Conservation (phyloP, 2,113 vertebrate species). For the Aplodontia rufa region DNA sequence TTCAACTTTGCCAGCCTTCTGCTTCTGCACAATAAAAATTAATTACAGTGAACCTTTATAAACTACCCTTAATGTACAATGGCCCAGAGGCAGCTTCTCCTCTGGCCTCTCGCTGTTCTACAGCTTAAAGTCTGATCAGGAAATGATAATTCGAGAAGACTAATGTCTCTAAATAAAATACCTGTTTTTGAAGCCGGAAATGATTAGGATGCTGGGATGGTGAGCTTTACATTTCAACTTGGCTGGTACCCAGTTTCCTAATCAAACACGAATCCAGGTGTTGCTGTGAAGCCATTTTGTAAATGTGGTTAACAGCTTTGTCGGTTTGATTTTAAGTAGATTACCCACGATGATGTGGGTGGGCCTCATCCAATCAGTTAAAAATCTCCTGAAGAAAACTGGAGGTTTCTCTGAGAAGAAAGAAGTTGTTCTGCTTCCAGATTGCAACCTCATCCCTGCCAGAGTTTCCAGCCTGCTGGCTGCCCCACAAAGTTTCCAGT, state of each 20-base stretch:
- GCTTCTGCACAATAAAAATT: conserved; percentile 56
- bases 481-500: background rate
- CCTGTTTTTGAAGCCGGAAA: background rate
- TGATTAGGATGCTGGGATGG: background rate
- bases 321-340: background rate
- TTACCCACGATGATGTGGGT: background rate
- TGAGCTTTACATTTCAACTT: background rate
- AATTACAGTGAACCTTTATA: conserved; percentile 57
- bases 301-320: background rate
- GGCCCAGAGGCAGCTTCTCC: background rate
- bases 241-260: background rate
- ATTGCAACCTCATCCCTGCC: background rate
- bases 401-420: background rate
- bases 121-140: background rate
- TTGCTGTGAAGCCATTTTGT: background rate
- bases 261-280: background rate
- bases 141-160: background rate
- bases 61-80: background rate
- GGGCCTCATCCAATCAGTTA: background rate
- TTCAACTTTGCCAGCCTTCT: conserved; percentile 25
- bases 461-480: background rate
- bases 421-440: background rate
- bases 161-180: background rate
- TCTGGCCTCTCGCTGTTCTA: background rate
- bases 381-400: background rate